phyloP scores from a whole-genome alignment of 2,888 invertebrate genomes.

The Odontocerum albicorne region DNA sequence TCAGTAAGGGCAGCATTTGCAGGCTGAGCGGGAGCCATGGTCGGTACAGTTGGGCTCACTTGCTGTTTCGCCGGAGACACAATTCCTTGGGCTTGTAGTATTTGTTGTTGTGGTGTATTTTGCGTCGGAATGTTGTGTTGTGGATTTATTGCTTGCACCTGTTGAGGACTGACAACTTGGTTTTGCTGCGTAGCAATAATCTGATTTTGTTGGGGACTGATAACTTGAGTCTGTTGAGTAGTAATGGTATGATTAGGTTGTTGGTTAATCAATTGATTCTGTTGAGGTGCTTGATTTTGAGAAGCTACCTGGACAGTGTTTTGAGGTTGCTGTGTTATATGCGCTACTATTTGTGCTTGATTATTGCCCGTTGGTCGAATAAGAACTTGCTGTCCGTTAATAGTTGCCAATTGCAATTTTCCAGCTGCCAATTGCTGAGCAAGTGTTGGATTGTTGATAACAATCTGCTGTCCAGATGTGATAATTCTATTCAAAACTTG shows the following conservation, averaged over 20 bases:
- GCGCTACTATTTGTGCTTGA: conserved; percentile 77
- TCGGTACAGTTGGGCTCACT: conserved; percentile 36
- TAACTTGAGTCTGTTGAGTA: conserved; percentile 35
- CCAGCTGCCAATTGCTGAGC: conserved; percentile 82
- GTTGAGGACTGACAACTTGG: neutral
- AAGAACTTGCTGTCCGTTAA: conserved; percentile 83
- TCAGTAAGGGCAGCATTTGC: conserved; percentile 47
- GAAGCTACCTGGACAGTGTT: conserved; percentile 43
- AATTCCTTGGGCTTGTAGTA: neutral
- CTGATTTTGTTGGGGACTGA: conserved; percentile 22
- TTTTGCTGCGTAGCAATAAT: conserved; percentile 21
- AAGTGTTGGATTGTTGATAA: conserved; percentile 74
- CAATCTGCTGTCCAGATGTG: conserved; percentile 64
- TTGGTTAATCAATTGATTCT: conserved; percentile 24
- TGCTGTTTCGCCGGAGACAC: conserved; percentile 29
- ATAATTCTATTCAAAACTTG: conserved; percentile 44
- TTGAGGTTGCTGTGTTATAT: conserved; percentile 63
- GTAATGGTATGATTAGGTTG: conserved; percentile 36
- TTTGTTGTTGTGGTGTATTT: conserved; percentile 4
- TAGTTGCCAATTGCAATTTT: conserved; percentile 80
- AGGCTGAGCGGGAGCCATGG: conserved; percentile 38
- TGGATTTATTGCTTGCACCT: conserved; percentile 23
- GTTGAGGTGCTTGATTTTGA: conserved; percentile 37
- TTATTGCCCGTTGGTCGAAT: conserved; percentile 78
- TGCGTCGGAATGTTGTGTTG: conserved; percentile 22